These are phyloP conservation scores for Pogonophryne albipinna DNA, from an alignment of 2,797 vertebrate species.

Conservation along the genomic window DNA sequence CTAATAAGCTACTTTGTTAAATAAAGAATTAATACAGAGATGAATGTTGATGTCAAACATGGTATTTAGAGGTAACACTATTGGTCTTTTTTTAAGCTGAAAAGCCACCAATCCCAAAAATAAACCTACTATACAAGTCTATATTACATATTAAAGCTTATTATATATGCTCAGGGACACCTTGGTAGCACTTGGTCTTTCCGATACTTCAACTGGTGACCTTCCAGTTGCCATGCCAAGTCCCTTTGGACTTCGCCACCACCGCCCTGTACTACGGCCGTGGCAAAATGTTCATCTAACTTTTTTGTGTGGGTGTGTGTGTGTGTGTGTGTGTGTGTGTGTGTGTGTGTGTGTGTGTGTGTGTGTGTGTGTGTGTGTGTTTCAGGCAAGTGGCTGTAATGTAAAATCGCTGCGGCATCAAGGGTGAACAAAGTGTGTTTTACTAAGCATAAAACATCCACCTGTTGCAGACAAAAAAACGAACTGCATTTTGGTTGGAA, in stretches of 20 bases:
- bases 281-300: not conserved
- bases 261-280: no score
- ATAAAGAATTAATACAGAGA: not conserved
- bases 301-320: not conserved
- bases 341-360: no score
- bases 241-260: no score
- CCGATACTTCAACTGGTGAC: no score
- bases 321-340: no score
- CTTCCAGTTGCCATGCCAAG: no score
- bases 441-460: not conserved
- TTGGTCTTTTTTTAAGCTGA: not conserved
- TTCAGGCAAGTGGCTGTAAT: not conserved
- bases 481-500: slow-evolving; percentile 6
- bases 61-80: not conserved
- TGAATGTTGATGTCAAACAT: not conserved
- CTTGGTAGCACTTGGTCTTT: no score
- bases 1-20: not conserved
- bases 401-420: not conserved
- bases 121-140: not conserved
- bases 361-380: not conserved
- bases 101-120: not conserved
- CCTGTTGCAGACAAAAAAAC: slow-evolving; percentile 16
- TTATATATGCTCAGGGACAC: no score
- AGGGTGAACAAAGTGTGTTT: not conserved
- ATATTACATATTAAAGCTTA: not conserved